phyloP scores from a whole-genome alignment of 2,113 vertebrate genomes.

The Bufo gargarizans region DNA sequence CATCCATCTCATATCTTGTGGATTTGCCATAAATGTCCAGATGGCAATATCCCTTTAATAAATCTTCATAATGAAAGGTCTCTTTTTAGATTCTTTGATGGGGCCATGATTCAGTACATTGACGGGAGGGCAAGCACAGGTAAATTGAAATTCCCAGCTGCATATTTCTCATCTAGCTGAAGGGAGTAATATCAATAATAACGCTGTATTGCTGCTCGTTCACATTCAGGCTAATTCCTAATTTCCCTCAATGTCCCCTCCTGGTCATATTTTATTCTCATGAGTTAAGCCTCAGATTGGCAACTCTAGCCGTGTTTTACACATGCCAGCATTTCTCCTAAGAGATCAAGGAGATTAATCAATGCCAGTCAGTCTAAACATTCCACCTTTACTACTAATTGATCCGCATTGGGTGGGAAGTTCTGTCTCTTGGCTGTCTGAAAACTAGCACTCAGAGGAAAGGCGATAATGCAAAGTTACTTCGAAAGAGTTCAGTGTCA shows the following conservation, averaged over 20 bases:
- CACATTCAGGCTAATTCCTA: neutral
- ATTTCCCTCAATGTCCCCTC: neutral
- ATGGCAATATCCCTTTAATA: neutral
- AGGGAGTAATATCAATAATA: neutral
- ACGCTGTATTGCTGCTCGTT: neutral
- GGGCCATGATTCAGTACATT: neutral
- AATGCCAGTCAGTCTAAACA: neutral
- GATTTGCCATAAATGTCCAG: no score
- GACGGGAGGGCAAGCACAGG: neutral
- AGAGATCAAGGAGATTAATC: conserved; percentile 16
- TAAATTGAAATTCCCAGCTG: no score
- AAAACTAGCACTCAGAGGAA: neutral
- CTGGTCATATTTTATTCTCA: neutral
- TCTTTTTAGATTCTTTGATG: neutral
- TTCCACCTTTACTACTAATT: conserved; percentile 23
- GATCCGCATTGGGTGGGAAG: conserved; percentile 7
- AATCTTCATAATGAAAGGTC: neutral
- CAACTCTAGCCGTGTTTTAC: neutral
- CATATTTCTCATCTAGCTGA: neutral
- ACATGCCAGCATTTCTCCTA: neutral
- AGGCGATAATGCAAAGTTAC: neutral
- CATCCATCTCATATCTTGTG: no score
- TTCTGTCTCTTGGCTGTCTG: neutral
- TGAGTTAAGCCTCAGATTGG: neutral
- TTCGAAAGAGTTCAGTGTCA: neutral